Percentiles rank a stretch among this genome's conserved stretches.
phyloP scores from a whole-genome alignment of 2,888 invertebrate genomes.

The Pedicia rivosa region DNA sequence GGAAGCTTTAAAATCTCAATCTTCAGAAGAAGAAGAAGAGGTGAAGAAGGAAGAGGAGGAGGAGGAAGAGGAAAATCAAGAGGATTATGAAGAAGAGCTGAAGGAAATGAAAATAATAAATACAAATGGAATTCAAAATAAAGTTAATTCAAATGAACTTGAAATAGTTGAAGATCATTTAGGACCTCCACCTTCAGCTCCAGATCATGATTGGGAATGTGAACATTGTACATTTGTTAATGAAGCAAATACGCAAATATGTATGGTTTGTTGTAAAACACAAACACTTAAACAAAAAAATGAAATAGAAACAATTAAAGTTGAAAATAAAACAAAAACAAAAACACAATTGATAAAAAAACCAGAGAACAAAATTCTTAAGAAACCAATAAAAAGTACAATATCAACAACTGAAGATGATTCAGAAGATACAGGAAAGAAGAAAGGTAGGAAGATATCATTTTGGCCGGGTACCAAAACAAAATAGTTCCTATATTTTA shows the following conservation, averaged over 20 bases:
- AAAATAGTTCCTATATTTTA: slow-evolving; percentile 13
- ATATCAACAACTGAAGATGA: slow-evolving; percentile 18
- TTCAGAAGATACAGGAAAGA: slow-evolving; percentile 29
- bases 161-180: slow-evolving; percentile 19
- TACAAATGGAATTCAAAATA: slow-evolving; percentile 11
- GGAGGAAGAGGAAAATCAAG: slow-evolving; percentile 12
- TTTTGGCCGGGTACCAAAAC: slow-evolving; percentile 57
- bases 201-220: slow-evolving; percentile 60
- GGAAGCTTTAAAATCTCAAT: background rate
- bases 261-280: slow-evolving; percentile 76
- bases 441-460: slow-evolving; percentile 61
- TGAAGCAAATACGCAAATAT: slow-evolving; percentile 60
- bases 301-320: background rate
- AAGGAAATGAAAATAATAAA: slow-evolving; percentile 6
- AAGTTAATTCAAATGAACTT: no score
- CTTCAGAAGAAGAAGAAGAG: background rate
- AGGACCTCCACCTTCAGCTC: slow-evolving; percentile 35
- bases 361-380: background rate
- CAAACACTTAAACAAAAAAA: slow-evolving; percentile 29
- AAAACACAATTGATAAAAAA: slow-evolving; percentile 9
- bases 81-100: slow-evolving; percentile 7
- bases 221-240: slow-evolving; percentile 85
- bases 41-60: slow-evolving; percentile 1
- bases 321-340: slow-evolving; percentile 8
- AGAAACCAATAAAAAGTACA: slow-evolving; percentile 1